Evolutionary conservation across 2,888 invertebrate species (phyloP).

Genomic region (Sisyra terminalis): DNA sequence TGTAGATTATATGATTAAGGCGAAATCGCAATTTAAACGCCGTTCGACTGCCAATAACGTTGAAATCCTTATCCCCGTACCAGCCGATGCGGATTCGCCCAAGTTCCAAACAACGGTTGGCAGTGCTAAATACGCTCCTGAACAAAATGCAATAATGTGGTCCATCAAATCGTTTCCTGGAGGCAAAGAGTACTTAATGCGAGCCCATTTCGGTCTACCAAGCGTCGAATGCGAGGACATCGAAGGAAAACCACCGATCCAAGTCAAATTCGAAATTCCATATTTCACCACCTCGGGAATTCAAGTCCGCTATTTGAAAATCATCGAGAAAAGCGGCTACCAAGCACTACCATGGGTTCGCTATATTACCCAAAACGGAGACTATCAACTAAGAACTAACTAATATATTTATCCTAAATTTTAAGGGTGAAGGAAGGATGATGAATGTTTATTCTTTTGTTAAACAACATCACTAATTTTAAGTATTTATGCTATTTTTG

Average conservation of each 20-base stretch:
- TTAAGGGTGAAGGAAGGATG: too few relatives aligned
- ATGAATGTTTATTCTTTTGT: too few relatives aligned
- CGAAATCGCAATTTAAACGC: slow-evolving; percentile 94
- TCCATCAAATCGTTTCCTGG: slow-evolving; percentile 95
- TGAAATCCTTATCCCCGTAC: slow-evolving; percentile 91
- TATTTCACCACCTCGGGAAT: slow-evolving; percentile 98
- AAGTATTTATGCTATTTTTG: too few relatives aligned
- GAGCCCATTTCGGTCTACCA: slow-evolving; percentile 94
- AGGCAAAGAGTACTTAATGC: slow-evolving; percentile 95
- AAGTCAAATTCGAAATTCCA: slow-evolving; percentile 97
- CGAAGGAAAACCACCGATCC: slow-evolving; percentile 94
- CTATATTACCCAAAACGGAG: slow-evolving; percentile 99
- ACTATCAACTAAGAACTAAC: slow-evolving; percentile 92
- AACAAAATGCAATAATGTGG: slow-evolving; percentile 94
- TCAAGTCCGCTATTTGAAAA: slow-evolving; percentile 89
- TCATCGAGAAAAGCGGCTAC: slow-evolving; percentile 98
- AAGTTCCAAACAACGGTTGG: slow-evolving; percentile 97
- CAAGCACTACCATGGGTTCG: slow-evolving; percentile 98
- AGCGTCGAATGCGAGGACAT: slow-evolving; percentile 88
- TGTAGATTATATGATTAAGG: slow-evolving; percentile 98
- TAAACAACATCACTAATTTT: too few relatives aligned
- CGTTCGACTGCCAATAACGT: slow-evolving; percentile 98
- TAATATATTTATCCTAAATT: slow-evolving; percentile 27
- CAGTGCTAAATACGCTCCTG: slow-evolving; percentile 93
- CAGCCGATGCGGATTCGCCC: slow-evolving; percentile 94